These are phyloP conservation scores for Progne subis DNA, from an alignment of 2,113 vertebrate species.

Conservation along the genomic window DNA sequence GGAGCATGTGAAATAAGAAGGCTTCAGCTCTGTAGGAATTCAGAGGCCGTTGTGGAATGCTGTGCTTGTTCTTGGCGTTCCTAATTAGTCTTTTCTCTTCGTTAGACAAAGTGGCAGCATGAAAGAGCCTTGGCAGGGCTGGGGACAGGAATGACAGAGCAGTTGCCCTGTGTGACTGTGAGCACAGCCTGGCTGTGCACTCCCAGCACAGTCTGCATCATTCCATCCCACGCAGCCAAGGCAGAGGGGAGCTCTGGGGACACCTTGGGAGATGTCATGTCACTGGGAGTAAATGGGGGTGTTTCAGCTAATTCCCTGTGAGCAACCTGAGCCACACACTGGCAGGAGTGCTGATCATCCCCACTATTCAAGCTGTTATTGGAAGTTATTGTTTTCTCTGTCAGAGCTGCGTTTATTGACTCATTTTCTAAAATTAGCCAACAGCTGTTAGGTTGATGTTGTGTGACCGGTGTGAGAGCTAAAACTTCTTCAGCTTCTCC, in stretches of 20 bases:
- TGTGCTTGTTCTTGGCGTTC: not conserved
- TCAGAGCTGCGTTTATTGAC: not conserved
- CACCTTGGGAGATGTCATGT: not conserved
- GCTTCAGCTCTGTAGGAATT: not conserved
- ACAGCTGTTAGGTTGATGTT: not conserved
- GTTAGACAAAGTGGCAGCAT: not conserved
- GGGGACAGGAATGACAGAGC: not conserved
- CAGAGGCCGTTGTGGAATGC: not conserved
- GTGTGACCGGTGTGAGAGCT: not conserved
- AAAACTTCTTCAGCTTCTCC: not conserved
- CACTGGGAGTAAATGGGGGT: fast-evolving
- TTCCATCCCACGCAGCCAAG: not conserved
- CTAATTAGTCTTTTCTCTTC: not conserved
- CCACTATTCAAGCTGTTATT: no score
- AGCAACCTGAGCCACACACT: not conserved
- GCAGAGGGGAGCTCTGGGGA: not conserved
- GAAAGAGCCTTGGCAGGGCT: not conserved
- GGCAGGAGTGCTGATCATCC: not conserved
- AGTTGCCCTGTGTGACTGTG: not conserved
- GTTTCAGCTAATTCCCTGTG: not conserved
- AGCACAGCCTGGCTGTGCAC: not conserved
- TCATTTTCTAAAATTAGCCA: not conserved
- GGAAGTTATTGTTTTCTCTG: not conserved
- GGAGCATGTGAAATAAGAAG: not conserved
- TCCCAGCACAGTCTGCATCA: not conserved